Conservation (phyloP, 2,113 vertebrate species). For the Cyphomyrus plagiostoma region DNA sequence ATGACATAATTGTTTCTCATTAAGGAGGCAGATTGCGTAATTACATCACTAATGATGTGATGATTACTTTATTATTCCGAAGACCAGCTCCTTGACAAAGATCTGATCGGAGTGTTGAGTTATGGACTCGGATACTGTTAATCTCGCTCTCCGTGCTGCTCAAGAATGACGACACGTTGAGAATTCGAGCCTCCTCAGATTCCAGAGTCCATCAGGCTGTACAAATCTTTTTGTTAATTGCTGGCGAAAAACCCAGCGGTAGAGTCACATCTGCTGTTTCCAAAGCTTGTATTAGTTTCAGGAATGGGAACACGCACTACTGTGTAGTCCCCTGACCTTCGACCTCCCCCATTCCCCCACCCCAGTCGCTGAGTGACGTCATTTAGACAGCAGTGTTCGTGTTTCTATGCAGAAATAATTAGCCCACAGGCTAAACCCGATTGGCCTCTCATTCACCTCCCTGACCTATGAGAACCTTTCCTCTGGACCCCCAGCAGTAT, state of each 20-base stretch:
- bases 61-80: conserved; percentile 4
- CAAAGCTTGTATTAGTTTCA: neutral
- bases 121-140: neutral
- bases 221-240: neutral
- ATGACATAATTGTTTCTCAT: conserved; percentile 10
- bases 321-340: neutral
- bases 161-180: too few species aligned
- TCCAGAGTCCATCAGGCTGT: neutral
- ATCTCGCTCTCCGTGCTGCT: neutral
- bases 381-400: neutral
- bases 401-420: neutral
- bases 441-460: neutral
- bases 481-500: neutral
- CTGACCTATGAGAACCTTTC: neutral
- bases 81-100: neutral
- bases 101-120: neutral
- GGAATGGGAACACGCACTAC: neutral
- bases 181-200: neutral
- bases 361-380: neutral
- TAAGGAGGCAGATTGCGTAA: conserved; percentile 12
- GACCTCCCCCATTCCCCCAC: neutral
- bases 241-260: neutral
- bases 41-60: neutral
- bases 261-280: neutral
- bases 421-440: neutral